phyloP scores from a whole-genome alignment of 2,888 invertebrate genomes.

The Noctua janthe region DNA sequence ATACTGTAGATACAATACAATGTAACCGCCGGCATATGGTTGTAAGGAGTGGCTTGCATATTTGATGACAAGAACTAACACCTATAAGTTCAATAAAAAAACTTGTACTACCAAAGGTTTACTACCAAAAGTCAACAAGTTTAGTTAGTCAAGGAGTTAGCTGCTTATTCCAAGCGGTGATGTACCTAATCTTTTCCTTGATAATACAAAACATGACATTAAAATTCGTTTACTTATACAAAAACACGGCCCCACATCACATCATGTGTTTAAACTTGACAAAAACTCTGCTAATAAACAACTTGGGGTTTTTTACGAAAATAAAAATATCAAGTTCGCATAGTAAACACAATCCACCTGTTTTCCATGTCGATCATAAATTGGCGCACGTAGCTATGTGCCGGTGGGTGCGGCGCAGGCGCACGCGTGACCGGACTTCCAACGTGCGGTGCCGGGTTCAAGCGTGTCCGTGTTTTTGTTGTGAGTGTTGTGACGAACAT shows the following conservation, averaged over 20 bases:
- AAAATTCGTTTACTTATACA: background rate
- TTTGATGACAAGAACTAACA: no score
- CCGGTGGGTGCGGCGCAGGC: constrained; percentile 40
- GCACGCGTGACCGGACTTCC: constrained; percentile 49
- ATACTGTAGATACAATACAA: background rate
- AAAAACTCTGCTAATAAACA: background rate
- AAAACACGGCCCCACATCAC: background rate
- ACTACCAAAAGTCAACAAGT: background rate
- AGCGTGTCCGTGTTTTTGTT: constrained; percentile 50
- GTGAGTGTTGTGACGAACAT: constrained; percentile 40
- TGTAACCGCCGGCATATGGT: background rate
- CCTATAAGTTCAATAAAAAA: background rate
- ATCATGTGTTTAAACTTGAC: background rate
- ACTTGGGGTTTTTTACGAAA: constrained; percentile 10
- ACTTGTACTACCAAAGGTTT: background rate
- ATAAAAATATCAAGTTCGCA: constrained; percentile 7
- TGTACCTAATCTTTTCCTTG: background rate
- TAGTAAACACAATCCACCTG: constrained; percentile 13
- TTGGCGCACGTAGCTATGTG: constrained; percentile 27
- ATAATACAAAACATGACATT: background rate
- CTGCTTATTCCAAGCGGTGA: background rate
- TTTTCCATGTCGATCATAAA: constrained; percentile 16
- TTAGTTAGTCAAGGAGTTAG: background rate
- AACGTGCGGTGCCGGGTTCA: constrained; percentile 23
- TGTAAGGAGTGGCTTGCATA: background rate